These are phyloP conservation scores for Drosophila saltans DNA, from an alignment of 1,140 invertebrate genomes.

Conservation along the genomic window DNA sequence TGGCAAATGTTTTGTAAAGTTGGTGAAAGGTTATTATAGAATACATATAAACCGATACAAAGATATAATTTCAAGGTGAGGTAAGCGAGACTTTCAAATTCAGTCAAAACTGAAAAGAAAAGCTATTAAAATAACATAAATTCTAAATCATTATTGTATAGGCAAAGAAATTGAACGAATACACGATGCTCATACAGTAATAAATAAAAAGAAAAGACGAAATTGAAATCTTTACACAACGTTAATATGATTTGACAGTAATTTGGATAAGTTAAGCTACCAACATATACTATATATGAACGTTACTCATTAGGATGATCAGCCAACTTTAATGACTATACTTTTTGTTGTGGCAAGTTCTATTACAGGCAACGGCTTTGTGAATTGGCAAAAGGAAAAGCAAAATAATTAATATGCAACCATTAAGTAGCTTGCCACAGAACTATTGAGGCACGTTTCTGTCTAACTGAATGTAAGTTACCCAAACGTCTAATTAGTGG, in stretches of 20 bases:
- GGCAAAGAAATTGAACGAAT: no score
- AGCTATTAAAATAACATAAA: no score
- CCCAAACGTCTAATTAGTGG: slow-evolving; percentile 63
- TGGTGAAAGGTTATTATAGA: no score
- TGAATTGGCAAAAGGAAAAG: neutral
- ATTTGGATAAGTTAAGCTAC: slow-evolving; percentile 34
- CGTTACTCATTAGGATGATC: slow-evolving; percentile 38
- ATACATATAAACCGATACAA: no score
- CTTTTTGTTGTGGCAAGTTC: neutral
- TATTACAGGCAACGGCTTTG: neutral
- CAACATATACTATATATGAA: slow-evolving; percentile 11
- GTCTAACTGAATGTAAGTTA: slow-evolving; percentile 4
- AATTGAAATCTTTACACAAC: neutral
- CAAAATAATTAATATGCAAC: slow-evolving; percentile 8
- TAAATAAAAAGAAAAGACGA: no score
- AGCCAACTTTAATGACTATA: slow-evolving; percentile 30
- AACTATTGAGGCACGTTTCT: slow-evolving; percentile 14
- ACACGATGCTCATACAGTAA: no score
- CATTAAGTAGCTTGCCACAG: slow-evolving; percentile 3
- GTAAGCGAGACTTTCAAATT: no score
- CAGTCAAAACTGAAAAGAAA: no score
- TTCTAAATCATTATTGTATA: no score
- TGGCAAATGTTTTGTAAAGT: no score
- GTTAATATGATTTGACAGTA: neutral
- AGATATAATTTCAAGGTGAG: no score